phyloP scores from a whole-genome alignment of 2,888 invertebrate species.

The Cepaea hortensis region DNA sequence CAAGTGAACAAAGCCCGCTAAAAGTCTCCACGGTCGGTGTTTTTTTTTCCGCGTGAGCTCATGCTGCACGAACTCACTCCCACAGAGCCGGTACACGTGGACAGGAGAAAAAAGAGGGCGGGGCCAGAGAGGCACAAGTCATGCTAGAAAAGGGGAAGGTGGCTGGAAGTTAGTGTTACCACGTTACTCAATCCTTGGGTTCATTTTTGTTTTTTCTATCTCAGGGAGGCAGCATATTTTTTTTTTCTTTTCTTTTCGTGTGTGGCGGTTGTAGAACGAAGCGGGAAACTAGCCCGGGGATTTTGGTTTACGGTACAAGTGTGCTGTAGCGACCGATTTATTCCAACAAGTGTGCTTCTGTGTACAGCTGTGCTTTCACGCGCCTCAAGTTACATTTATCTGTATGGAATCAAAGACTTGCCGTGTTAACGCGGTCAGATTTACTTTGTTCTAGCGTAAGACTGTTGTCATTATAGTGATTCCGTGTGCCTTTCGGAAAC shows the following conservation, averaged over 20 bases:
- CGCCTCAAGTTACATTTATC: background rate
- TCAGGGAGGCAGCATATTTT: background rate
- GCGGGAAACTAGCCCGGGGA: background rate
- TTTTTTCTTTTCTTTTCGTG: background rate
- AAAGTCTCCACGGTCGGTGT: background rate
- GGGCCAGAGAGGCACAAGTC: slow-evolving; percentile 1
- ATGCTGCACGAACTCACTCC: background rate
- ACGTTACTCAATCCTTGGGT: slow-evolving; percentile 8
- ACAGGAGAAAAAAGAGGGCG: slow-evolving; percentile 9
- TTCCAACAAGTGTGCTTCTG: slow-evolving; percentile 9
- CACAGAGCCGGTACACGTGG: background rate
- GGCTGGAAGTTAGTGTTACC: background rate
- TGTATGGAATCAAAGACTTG: too few relatives aligned
- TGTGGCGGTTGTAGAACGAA: background rate
- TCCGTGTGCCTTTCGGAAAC: too few relatives aligned
- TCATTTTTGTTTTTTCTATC: background rate
- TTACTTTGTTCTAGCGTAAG: too few relatives aligned
- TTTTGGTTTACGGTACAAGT: background rate
- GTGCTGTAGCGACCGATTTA: slow-evolving; percentile 21
- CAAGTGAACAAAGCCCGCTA: background rate
- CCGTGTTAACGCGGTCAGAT: too few relatives aligned
- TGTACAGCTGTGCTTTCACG: background rate
- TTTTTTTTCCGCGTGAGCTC: background rate
- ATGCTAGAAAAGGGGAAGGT: background rate
- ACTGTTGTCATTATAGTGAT: too few relatives aligned